These are phyloP conservation scores for Harmothoe impar DNA, from an alignment of 2,888 invertebrate genomes.

Conservation along the genomic window DNA sequence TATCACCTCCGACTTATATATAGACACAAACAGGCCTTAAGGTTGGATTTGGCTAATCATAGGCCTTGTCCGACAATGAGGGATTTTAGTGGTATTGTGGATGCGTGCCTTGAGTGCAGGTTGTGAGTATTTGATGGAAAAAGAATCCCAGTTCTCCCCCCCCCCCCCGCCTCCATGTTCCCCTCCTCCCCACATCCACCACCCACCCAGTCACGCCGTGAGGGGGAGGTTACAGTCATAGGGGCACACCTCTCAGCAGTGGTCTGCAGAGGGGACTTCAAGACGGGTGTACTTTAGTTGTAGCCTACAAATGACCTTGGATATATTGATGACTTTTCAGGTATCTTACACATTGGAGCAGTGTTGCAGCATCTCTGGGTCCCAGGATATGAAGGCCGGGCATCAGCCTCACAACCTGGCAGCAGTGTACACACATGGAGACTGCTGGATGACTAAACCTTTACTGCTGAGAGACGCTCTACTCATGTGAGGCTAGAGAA, in stretches of 20 bases:
- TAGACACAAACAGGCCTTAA: too few species aligned
- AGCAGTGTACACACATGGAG: not conserved
- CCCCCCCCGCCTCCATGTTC: not conserved
- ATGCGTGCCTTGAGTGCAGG: too few species aligned
- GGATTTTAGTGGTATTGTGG: too few species aligned
- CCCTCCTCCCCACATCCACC: not conserved
- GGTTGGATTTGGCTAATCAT: too few species aligned
- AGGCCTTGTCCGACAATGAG: too few species aligned
- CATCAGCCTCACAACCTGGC: not conserved
- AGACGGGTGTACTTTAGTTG: not conserved
- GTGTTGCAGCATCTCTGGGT: not conserved
- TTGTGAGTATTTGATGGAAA: too few species aligned
- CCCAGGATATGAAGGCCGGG: not conserved
- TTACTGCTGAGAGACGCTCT: too few species aligned
- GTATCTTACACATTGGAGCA: not conserved
- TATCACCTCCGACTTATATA: too few species aligned
- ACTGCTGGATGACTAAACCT: too few species aligned
- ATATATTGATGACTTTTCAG: not conserved
- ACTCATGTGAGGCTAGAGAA: too few species aligned
- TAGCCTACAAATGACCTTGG: not conserved
- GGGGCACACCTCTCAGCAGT: not conserved
- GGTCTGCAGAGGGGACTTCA: not conserved
- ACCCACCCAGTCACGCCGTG: not conserved
- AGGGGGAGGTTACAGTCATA: not conserved
- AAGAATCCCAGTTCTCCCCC: not conserved